Evolutionary conservation across 1,140 invertebrate species (phyloP).

Genomic region (Saccostrea cuccullata): DNA sequence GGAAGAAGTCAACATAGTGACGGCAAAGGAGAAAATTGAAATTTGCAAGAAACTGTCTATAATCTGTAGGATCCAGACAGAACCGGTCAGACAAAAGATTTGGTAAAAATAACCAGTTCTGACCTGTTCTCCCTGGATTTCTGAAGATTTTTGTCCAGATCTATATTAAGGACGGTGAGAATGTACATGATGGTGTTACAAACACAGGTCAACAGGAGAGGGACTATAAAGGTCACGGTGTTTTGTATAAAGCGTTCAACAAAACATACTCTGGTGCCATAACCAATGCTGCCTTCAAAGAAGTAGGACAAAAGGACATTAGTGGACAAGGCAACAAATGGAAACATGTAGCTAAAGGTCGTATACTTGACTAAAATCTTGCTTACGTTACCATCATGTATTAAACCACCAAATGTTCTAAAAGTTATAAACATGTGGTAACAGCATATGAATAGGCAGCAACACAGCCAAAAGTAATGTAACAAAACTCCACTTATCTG

Average conservation of each 20-base stretch:
- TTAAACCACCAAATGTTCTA: background rate
- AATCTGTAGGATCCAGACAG: constrained; percentile 43
- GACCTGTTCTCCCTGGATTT: too few species aligned
- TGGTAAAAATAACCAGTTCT: constrained; percentile 40
- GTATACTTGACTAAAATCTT: background rate
- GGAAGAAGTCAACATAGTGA: constrained; percentile 20
- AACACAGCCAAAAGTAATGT: background rate
- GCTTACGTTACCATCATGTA: too few species aligned
- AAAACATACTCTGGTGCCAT: too few species aligned
- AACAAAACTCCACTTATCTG: background rate
- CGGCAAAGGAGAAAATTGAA: constrained; percentile 41
- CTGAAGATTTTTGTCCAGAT: too few species aligned
- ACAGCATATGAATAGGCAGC: background rate
- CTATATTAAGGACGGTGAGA: too few species aligned
- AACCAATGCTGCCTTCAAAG: too few species aligned
- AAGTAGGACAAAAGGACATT: background rate
- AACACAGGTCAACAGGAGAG: too few species aligned
- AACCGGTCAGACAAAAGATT: constrained; percentile 48
- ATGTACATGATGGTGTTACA: too few species aligned
- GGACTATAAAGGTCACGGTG: too few species aligned
- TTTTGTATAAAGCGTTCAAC: too few species aligned
- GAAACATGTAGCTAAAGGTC: background rate
- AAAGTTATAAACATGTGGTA: background rate
- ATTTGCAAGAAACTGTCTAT: constrained; percentile 44
- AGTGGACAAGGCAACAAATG: background rate